Conservation (phyloP, 2,797 vertebrate genomes). For the Dallia pectoralis region DNA sequence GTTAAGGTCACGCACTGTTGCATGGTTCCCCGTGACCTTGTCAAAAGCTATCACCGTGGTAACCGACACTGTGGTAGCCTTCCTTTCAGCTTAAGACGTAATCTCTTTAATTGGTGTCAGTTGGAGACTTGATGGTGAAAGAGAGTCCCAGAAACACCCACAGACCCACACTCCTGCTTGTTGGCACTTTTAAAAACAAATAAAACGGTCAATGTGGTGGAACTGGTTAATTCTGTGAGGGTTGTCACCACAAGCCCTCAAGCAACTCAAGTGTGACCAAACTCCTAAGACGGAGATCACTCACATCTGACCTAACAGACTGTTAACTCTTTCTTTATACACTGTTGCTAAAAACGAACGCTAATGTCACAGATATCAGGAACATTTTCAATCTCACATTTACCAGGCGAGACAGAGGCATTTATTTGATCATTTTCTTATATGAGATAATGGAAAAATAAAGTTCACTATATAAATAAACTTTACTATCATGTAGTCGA, state of each 20-base stretch:
- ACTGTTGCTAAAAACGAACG: conserved; percentile 39
- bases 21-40: conserved; percentile 84
- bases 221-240: conserved; percentile 63
- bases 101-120: conserved; percentile 98
- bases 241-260: conserved; percentile 80
- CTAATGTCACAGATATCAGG: not conserved
- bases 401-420: too few relatives aligned
- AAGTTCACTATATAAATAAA: too few relatives aligned
- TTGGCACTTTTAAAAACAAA: conserved; percentile 79
- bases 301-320: conserved; percentile 49
- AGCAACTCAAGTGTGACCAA: conserved; percentile 69
- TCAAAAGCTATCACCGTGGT: conserved; percentile 84
- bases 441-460: too few relatives aligned
- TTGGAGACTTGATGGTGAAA: conserved; percentile 83
- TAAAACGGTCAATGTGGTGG: conserved; percentile 81
- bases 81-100: conserved; percentile 91
- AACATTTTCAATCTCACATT: too few relatives aligned
- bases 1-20: conserved; percentile 79
- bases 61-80: conserved; percentile 79
- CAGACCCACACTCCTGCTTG: conserved; percentile 82
- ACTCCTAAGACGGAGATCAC: conserved; percentile 64
- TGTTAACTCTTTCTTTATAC: conserved; percentile 37
- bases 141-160: conserved; percentile 86
- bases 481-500: too few relatives aligned
- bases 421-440: too few relatives aligned